Base-by-base conservation (phyloP, 2,113 vertebrate species). In the Elachura formosa region DNA sequence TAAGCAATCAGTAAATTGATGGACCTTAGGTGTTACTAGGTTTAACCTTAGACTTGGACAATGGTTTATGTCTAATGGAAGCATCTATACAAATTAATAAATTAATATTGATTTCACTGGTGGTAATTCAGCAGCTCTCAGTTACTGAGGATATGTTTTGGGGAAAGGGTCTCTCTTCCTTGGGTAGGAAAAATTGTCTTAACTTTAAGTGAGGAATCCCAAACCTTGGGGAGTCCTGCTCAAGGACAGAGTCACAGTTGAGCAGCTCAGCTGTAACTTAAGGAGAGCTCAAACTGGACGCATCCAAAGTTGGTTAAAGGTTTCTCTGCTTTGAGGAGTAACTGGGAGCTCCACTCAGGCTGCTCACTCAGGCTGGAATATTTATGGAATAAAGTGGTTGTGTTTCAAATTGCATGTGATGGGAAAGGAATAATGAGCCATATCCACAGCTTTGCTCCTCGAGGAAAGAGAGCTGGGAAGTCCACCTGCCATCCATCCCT, bases 271-370 rank as follows among this genome's bases (percentile, higher is more conserved):
- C 0, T 31, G 33, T 11, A 40, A 11, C 23, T 52, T 31, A 19
- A 55, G 56, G 34, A 56, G 23, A 59, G 31, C 11, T 34, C 40
- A 51, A 11, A 11, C 0, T 59, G 25, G 29, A 20, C 73, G 31
- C 45, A 52, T 26, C 21, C 51, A 54, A 59, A 79, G 29, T 3
- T 46, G 25, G 24, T 40, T 3, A 40, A 75, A 61, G 4, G 3
- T 59, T 41, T 40, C 29, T 34, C 51, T 79, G 14, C 34, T 71
- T 10, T 6, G 17, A 64, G n/a, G 29, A 66, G 12, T 12, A 31
- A 3, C 29, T 1, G 0, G 9, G 24, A 40, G n/a, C 16, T 6
- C 33, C 58, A 85, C 38, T 52, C n/a, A 73, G 5, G 12, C n/a
- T n/a, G 7, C 5, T 49, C 17, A 29, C 14, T 31, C 82, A 46